A percentile compares a stretch with the other conserved stretches of the same genome.
Conservation (phyloP, 92 coral and sea anemone species). For the Parazoanthus swiftii region DNA sequence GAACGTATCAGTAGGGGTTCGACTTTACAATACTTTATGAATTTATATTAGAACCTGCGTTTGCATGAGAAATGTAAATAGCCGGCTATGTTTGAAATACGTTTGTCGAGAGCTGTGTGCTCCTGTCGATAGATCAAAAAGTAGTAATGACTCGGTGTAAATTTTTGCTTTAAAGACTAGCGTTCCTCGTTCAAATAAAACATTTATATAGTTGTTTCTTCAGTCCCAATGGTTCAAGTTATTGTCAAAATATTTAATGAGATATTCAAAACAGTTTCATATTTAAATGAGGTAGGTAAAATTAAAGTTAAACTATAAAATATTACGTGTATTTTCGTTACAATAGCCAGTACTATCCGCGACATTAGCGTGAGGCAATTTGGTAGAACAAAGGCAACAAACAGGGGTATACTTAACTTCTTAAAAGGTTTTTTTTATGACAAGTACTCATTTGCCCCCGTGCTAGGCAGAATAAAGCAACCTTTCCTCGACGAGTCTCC, state of each 20-base stretch:
- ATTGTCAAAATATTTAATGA: background rate
- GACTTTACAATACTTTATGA: background rate
- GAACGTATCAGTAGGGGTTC: slow-evolving; percentile 15
- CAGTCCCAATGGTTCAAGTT: background rate
- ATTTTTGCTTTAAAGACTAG: background rate
- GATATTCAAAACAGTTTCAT: background rate
- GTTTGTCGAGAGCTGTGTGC: background rate
- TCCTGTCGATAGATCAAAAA: background rate
- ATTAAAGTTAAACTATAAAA: too few species aligned
- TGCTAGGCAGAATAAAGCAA: background rate
- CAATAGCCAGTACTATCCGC: background rate
- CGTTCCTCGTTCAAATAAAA: background rate
- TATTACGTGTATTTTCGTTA: background rate
- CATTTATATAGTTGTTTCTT: background rate
- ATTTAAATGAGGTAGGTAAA: background rate
- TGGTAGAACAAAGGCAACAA: background rate
- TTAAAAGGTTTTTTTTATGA: background rate
- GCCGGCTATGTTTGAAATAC: background rate
- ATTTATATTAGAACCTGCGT: slow-evolving; percentile 5
- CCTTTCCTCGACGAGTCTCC: too few species aligned
- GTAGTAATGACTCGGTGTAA: background rate
- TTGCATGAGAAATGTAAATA: slow-evolving; percentile 24
- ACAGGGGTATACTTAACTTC: background rate
- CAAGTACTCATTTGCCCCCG: background rate
- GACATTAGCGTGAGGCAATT: too few species aligned